These are phyloP conservation scores for Rhorus exstirpatorius DNA, from an alignment of 2,888 invertebrate species.

Conservation along the genomic window DNA sequence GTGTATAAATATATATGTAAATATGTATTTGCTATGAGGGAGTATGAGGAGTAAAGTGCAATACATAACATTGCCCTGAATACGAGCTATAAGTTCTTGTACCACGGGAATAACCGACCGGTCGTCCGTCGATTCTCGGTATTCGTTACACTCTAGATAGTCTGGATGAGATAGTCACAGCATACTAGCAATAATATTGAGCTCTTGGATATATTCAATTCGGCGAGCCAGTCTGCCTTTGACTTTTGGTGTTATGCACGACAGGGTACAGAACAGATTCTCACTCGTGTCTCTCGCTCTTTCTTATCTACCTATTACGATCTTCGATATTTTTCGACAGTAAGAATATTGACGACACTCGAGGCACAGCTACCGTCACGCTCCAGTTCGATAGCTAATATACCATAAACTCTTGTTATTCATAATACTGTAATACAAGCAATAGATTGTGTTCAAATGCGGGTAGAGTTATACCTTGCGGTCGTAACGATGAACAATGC, in stretches of 20 bases:
- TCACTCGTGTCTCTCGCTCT: constrained; percentile 50
- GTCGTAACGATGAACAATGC: too few species aligned
- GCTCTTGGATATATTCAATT: constrained; percentile 20
- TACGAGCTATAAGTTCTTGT: constrained; percentile 18
- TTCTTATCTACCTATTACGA: constrained; percentile 48
- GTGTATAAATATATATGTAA: constrained; percentile 19
- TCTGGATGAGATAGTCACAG: constrained; percentile 54
- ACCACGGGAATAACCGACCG: constrained; percentile 16
- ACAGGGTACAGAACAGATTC: constrained; percentile 60
- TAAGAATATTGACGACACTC: neutral
- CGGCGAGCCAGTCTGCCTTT: neutral
- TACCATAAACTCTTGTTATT: constrained; percentile 43
- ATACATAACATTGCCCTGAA: constrained; percentile 35
- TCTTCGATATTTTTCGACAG: constrained; percentile 38
- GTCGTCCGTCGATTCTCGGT: constrained; percentile 50
- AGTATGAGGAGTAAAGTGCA: constrained; percentile 1
- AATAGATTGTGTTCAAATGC: neutral
- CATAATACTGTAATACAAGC: too few species aligned
- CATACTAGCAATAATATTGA: constrained; percentile 37
- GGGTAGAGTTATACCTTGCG: too few species aligned
- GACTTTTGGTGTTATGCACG: constrained; percentile 45
- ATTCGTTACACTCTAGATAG: constrained; percentile 66
- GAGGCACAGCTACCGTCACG: neutral
- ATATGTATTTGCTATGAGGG: neutral
- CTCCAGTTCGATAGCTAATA: constrained; percentile 1